Percentiles rank a stretch among this genome's conserved stretches.
phyloP scores from a whole-genome alignment of 2,113 vertebrate genomes.

The Gymnobelideus leadbeateri region DNA sequence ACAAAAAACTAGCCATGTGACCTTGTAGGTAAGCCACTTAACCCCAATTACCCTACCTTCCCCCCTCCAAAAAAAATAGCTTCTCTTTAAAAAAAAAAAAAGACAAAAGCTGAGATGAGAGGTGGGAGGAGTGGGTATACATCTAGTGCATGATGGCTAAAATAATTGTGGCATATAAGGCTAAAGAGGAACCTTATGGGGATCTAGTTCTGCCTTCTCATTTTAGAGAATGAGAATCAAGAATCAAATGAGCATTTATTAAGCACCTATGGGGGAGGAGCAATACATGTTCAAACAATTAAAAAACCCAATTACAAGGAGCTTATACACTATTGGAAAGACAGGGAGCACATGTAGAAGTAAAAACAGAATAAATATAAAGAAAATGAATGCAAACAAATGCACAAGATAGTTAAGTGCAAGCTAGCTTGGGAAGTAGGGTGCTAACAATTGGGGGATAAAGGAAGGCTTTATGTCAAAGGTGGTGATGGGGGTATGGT shows the following conservation, averaged over 20 bases:
- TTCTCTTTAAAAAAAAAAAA: no score
- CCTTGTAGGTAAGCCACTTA: no score
- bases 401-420: neutral
- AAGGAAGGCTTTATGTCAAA: neutral
- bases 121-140: neutral
- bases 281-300: neutral
- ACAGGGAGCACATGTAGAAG: neutral
- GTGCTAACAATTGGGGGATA: neutral
- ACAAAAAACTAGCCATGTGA: no score
- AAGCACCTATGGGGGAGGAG: no score
- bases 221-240: neutral
- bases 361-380: neutral
- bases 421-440: neutral
- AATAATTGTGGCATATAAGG: neutral
- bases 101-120: neutral
- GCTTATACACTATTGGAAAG: neutral
- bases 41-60: no score
- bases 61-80: no score
- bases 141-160: neutral
- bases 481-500: neutral
- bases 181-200: neutral
- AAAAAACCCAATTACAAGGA: neutral
- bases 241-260: neutral
- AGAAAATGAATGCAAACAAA: neutral
- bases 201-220: neutral